phyloP scores from a whole-genome alignment of 2,888 invertebrate species.

The Cotesia congregata region DNA sequence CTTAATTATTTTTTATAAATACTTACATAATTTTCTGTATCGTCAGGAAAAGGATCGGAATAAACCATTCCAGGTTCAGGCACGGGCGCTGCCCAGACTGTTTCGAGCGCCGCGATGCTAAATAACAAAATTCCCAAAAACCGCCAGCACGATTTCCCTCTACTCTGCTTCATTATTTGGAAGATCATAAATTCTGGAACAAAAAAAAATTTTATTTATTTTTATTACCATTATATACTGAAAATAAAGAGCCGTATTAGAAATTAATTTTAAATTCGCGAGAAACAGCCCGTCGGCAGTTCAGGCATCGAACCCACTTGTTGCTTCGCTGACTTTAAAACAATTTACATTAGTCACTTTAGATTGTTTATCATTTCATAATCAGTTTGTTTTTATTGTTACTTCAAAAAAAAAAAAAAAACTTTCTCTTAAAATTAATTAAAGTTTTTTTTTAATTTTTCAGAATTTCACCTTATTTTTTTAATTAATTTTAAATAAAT shows the following conservation, averaged over 20 bases:
- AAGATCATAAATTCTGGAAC: constrained; percentile 40
- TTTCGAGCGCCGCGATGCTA: neutral
- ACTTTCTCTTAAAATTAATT: too few relatives aligned
- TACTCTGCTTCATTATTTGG: constrained; percentile 57
- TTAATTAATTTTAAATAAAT: too few relatives aligned
- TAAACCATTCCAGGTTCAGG: constrained; percentile 56
- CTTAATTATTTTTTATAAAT: neutral
- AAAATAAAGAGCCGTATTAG: too few relatives aligned
- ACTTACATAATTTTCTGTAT: constrained; percentile 57
- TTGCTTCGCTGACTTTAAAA: too few relatives aligned
- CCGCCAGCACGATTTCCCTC: constrained; percentile 54
- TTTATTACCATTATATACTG: too few relatives aligned
- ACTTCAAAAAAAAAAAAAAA: too few relatives aligned
- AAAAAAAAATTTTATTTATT: neutral
- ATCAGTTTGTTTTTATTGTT: too few relatives aligned
- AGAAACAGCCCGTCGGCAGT: neutral
- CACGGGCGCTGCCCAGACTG: constrained; percentile 53
- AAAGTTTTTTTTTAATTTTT: too few relatives aligned
- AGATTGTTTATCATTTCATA: too few relatives aligned
- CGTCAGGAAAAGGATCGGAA: constrained; percentile 52
- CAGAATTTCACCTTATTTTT: too few relatives aligned
- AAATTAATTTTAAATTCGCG: too few relatives aligned
- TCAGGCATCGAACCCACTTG: neutral
- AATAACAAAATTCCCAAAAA: constrained; percentile 15
- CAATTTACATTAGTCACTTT: too few relatives aligned